Evolutionary conservation across 2,888 invertebrate species (phyloP).

Genomic region (Drosophila colorata): DNA sequence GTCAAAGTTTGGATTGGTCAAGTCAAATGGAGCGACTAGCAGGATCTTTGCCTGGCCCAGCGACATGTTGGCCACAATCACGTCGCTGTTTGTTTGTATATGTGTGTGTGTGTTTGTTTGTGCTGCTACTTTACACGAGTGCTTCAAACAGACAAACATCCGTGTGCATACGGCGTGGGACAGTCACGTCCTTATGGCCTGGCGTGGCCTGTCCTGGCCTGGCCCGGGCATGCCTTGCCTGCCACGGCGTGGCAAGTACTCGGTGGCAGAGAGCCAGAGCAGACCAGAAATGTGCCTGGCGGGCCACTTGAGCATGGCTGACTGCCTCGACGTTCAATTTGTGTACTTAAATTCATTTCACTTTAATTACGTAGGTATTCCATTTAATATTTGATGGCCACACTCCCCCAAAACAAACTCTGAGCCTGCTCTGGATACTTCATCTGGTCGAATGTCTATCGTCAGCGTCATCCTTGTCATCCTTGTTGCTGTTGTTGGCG

Average conservation of each 20-base stretch:
- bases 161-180: slow-evolving; percentile 19
- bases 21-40: slow-evolving; percentile 65
- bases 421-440: slow-evolving; percentile 23
- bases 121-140: slow-evolving; percentile 53
- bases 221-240: not conserved
- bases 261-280: slow-evolving; percentile 7
- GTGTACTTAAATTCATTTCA: slow-evolving; percentile 81
- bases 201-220: not conserved
- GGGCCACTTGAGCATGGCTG: slow-evolving; percentile 55
- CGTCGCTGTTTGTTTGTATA: slow-evolving; percentile 36
- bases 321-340: slow-evolving; percentile 76
- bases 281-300: slow-evolving; percentile 30
- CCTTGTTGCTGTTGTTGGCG: slow-evolving; percentile 2
- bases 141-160: slow-evolving; percentile 51
- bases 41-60: slow-evolving; percentile 11
- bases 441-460: slow-evolving; percentile 64
- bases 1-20: slow-evolving; percentile 58
- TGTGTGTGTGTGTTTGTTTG: slow-evolving; percentile 43
- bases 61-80: slow-evolving; percentile 65
- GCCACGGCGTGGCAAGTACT: slow-evolving; percentile 9
- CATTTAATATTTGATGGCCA: slow-evolving; percentile 79
- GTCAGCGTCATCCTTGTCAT: slow-evolving; percentile 41
- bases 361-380: slow-evolving; percentile 80
- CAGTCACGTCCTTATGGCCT: slow-evolving; percentile 10
- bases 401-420: slow-evolving; percentile 11